Conservation (phyloP, 2,888 invertebrate species). For the Spisula subtruncata region DNA sequence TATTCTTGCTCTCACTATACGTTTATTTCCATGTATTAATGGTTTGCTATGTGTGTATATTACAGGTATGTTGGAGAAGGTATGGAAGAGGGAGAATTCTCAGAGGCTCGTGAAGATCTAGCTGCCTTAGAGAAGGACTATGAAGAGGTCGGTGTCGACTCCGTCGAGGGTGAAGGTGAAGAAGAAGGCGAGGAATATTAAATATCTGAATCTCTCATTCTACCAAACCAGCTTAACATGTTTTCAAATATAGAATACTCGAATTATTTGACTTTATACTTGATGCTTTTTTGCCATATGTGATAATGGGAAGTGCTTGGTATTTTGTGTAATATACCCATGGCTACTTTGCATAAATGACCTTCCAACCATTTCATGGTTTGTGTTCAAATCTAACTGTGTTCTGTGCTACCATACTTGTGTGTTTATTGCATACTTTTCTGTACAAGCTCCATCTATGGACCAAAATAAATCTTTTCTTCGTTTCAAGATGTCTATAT, state of each 20-base stretch:
- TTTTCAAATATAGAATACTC: background rate
- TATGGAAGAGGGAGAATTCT: conserved; percentile 93
- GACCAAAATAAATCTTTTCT: conserved; percentile 4
- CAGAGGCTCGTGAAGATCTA: conserved; percentile 95
- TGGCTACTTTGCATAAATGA: background rate
- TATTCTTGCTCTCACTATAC: too few relatives aligned
- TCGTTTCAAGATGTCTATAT: background rate
- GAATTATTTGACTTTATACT: background rate
- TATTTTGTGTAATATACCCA: background rate
- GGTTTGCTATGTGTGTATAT: background rate
- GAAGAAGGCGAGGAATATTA: conserved; percentile 74
- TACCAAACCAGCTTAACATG: background rate
- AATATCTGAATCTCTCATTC: conserved; percentile 14
- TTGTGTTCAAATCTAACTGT: conserved; percentile 18
- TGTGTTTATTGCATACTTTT: conserved; percentile 1
- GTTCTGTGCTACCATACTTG: background rate
- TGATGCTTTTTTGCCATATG: background rate
- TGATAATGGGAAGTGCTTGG: background rate
- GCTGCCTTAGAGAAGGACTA: too few relatives aligned
- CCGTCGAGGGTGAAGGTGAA: conserved; percentile 59
- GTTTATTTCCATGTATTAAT: too few relatives aligned
- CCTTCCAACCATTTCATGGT: background rate
- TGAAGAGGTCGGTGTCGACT: too few relatives aligned
- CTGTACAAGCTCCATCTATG: background rate
- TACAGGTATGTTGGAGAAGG: conserved; percentile 68